phyloP scores from a whole-genome alignment of 2,797 vertebrate genomes.

The Hafferia zeledoni region DNA sequence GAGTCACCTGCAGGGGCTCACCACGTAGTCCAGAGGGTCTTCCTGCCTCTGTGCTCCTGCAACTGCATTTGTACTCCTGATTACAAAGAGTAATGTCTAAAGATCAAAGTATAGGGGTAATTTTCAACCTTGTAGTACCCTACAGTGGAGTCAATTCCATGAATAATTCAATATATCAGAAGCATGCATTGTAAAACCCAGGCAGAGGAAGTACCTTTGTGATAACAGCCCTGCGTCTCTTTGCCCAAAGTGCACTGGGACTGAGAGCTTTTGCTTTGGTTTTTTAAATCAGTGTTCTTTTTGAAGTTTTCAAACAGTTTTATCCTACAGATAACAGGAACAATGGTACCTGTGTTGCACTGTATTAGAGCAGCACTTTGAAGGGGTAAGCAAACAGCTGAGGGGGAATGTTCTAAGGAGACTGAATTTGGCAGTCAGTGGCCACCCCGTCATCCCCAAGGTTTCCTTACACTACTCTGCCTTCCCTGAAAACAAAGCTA shows the following conservation, averaged over 20 bases:
- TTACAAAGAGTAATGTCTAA: background rate
- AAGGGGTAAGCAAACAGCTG: conserved; percentile 35
- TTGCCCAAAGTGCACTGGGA: background rate
- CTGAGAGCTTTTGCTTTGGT: conserved; percentile 16
- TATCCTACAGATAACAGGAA: conserved; percentile 53
- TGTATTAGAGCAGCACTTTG: conserved; percentile 24
- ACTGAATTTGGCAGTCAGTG: background rate
- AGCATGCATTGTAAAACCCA: background rate
- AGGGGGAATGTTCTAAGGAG: background rate
- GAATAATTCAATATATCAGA: conserved; percentile 43
- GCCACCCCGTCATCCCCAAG: background rate
- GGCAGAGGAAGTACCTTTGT: conserved; percentile 40
- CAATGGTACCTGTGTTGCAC: conserved; percentile 59
- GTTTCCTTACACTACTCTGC: background rate
- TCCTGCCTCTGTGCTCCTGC: background rate
- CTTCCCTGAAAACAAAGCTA: background rate
- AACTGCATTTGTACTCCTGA: background rate
- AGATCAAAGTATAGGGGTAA: conserved; percentile 43
- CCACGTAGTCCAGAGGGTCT: background rate
- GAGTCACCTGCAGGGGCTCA: background rate
- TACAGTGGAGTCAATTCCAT: background rate
- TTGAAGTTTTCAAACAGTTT: conserved; percentile 60
- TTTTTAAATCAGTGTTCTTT: conserved; percentile 29
- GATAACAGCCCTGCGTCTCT: background rate
- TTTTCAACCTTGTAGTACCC: conserved; percentile 43